Conservation (phyloP, 2,888 invertebrate species). For the Sphaerophoria rueppellii region DNA sequence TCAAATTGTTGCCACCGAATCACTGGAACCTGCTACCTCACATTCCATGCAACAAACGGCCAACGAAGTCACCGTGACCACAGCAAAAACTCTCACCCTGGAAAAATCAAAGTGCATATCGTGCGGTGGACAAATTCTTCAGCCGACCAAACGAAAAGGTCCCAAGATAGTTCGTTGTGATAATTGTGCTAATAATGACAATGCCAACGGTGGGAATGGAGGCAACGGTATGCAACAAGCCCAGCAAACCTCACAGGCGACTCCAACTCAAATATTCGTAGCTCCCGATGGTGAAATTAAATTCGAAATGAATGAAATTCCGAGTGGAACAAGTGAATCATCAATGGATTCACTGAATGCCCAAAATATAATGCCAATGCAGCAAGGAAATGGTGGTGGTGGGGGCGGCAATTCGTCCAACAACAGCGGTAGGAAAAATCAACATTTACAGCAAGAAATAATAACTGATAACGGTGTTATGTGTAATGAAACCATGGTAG, state of each 20-base stretch:
- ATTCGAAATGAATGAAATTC: slow-evolving; percentile 84
- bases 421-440: slow-evolving; percentile 3
- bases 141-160: slow-evolving; percentile 85
- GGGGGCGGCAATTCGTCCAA: slow-evolving; percentile 68
- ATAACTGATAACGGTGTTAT: slow-evolving; percentile 40
- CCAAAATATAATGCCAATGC: slow-evolving; percentile 83
- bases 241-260: slow-evolving; percentile 78
- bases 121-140: slow-evolving; percentile 84
- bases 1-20: slow-evolving; percentile 85
- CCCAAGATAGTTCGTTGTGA: slow-evolving; percentile 86
- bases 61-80: slow-evolving; percentile 78
- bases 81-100: slow-evolving; percentile 83
- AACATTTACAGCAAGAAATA: slow-evolving; percentile 44
- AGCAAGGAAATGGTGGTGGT: slow-evolving; percentile 67
- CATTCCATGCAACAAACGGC: slow-evolving; percentile 74
- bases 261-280: slow-evolving; percentile 86
- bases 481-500: slow-evolving; percentile 77
- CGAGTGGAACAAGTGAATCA: slow-evolving; percentile 77
- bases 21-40: slow-evolving; percentile 77
- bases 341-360: slow-evolving; percentile 81
- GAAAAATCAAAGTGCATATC: slow-evolving; percentile 85
- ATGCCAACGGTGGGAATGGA: slow-evolving; percentile 77
- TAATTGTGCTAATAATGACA: slow-evolving; percentile 85
- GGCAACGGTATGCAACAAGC: slow-evolving; percentile 64
- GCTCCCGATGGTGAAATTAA: slow-evolving; percentile 86